Conservation (phyloP, 1,140 invertebrate species). For the Drosophila seguyi region DNA sequence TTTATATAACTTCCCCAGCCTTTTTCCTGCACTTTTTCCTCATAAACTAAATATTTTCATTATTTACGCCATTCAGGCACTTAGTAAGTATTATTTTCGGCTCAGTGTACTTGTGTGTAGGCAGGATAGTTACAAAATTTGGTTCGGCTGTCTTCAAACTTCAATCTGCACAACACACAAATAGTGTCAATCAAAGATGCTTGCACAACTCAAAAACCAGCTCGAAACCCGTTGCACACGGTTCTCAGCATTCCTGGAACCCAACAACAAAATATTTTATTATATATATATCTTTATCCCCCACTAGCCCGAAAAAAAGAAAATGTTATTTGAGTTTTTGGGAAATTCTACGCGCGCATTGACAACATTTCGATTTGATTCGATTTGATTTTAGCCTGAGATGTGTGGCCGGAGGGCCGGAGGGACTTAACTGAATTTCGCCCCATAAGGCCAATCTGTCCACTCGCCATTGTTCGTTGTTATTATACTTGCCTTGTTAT, state of each 20-base stretch:
- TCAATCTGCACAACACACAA: conserved; percentile 55
- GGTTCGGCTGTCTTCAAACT: conserved; percentile 46
- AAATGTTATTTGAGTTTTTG: conserved; percentile 28
- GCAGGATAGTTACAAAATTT: conserved; percentile 46
- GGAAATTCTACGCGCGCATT: conserved; percentile 38
- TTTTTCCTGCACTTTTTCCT: background rate
- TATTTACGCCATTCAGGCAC: background rate
- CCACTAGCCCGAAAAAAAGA: conserved; percentile 4
- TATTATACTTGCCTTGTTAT: conserved; percentile 25
- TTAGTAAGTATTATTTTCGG: background rate
- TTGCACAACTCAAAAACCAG: conserved; percentile 59
- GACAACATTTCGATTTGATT: conserved; percentile 63
- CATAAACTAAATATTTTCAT: background rate
- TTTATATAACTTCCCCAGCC: background rate
- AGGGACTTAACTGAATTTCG: conserved; percentile 42
- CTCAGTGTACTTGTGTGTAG: conserved; percentile 59
- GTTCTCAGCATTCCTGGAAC: conserved; percentile 50
- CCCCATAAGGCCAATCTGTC: conserved; percentile 56
- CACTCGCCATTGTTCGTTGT: conserved; percentile 51
- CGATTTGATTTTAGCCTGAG: conserved; percentile 34
- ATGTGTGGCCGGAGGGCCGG: background rate
- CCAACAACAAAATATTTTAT: conserved; percentile 18
- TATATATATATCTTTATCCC: conserved; percentile 8
- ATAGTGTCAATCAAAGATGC: conserved; percentile 77
- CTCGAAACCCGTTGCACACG: conserved; percentile 60